These are phyloP conservation scores for Rhabdomys dilectus DNA, from an alignment of 2,113 vertebrate genomes.

Conservation along the genomic window DNA sequence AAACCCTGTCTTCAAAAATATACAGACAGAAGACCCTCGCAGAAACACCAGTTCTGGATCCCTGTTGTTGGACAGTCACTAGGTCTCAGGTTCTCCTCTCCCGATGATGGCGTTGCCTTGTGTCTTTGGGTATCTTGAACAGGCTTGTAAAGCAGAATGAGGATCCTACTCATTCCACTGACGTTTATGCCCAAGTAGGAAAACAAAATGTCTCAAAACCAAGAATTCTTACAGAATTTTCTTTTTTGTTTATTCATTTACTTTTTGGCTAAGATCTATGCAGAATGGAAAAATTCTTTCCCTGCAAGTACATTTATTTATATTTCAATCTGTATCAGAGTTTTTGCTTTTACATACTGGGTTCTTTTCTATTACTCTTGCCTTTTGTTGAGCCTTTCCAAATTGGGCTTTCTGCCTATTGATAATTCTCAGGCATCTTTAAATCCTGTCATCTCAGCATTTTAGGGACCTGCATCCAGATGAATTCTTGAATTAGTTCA, in stretches of 20 bases:
- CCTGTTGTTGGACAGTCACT: neutral
- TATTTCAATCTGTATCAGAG: neutral
- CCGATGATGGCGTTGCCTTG: neutral
- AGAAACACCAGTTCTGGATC: neutral
- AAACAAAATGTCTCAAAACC: neutral
- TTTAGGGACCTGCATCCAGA: neutral
- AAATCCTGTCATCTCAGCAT: neutral
- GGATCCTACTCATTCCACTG: neutral
- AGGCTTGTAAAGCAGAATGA: neutral
- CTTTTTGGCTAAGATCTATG: neutral
- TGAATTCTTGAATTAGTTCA: neutral
- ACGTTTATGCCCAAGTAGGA: neutral
- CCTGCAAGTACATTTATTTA: neutral
- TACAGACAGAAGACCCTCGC: no score
- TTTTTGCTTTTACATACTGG: neutral
- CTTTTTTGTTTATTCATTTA: slow-evolving; percentile 6
- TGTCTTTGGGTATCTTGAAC: neutral
- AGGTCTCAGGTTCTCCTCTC: neutral
- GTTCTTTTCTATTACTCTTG: neutral
- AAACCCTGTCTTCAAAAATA: no score
- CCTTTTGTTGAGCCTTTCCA: neutral
- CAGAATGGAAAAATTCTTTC: neutral
- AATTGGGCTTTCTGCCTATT: neutral
- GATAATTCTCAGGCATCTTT: slow-evolving; percentile 16
- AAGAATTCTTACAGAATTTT: slow-evolving; percentile 17